Evolutionary conservation across 2,113 vertebrate species (phyloP).

Genomic region (Oreochromis aureus): DNA sequence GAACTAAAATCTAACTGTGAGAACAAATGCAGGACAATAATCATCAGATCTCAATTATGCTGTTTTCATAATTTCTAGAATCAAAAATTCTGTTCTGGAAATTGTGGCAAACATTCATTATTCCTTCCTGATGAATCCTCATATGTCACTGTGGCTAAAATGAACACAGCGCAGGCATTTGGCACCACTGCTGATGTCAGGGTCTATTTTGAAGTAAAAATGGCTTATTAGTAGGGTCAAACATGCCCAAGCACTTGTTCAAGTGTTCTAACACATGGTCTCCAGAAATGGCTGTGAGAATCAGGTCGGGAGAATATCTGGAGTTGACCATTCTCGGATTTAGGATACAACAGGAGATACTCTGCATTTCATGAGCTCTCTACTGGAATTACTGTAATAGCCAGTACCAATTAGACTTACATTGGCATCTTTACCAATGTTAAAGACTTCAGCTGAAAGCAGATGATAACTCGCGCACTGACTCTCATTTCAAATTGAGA

Average conservation of each 20-base stretch:
- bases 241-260: background rate
- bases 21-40: background rate
- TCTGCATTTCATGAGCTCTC: background rate
- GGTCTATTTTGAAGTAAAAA: background rate
- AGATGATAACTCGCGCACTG: rapidly evolving
- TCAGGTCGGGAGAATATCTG: background rate
- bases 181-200: background rate
- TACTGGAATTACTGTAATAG: background rate
- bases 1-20: background rate
- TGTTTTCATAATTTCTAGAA: background rate
- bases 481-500: background rate
- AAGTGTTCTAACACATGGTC: background rate
- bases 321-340: background rate
- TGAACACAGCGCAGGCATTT: background rate
- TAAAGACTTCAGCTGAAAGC: background rate
- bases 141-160: background rate
- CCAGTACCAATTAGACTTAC: background rate
- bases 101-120: background rate
- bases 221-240: background rate
- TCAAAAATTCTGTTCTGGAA: background rate
- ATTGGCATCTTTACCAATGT: background rate
- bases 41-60: background rate
- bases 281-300: background rate
- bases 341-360: background rate
- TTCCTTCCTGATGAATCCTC: background rate